Base-by-base conservation (phyloP, 2,113 vertebrate species). In the Tetraodon nigroviridis region DNA sequence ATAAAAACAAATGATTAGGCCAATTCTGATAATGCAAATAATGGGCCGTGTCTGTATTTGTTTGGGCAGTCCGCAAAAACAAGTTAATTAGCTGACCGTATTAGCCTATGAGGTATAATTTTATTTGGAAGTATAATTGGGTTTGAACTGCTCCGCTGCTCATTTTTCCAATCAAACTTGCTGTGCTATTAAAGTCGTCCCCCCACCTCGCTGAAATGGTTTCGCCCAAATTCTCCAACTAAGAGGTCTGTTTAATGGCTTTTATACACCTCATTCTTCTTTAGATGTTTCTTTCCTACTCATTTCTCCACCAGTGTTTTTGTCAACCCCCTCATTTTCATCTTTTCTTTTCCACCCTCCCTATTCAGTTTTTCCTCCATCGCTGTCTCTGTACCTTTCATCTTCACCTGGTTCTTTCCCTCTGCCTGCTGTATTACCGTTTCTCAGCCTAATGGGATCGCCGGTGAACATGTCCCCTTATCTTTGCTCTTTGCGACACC, bases 381-480 rank as follows among this genome's bases (percentile, higher is more conserved):
- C 15, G n/a, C 16, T 32, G 47, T 54, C 48, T 29, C 68, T 17
- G 37, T 61, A 46, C 49, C 65, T 72, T 69, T 82, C 63, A 73
- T 56, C 40, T 0, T 67, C 64, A 55, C 53, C 69, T 60, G 67
- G 58, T 45, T 54, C 52, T 71, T 69, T 55, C 48, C 44, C 59
- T 79, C 70, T 27, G 47, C 51, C 63, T 65, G 54, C 55, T 71
- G 62, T 67, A 59, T 79, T 78, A 67, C 65, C 73, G 53, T 64
- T 69, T 81, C 71, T 66, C 56, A 67, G 55, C 57, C 76, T 85
- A 81, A 88, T 80, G 72, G 76, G 78, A 86, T 86, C 82, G 72
- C 66, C 59, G 14, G 51, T 63, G 71, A 81, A 71, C 77, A 70
- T 56, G 69, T 65, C 65, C 77, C 60, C 57, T 74, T 46, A 8